Base-by-base conservation (phyloP, 2,888 invertebrate genomes). In the Apamea anceps region DNA sequence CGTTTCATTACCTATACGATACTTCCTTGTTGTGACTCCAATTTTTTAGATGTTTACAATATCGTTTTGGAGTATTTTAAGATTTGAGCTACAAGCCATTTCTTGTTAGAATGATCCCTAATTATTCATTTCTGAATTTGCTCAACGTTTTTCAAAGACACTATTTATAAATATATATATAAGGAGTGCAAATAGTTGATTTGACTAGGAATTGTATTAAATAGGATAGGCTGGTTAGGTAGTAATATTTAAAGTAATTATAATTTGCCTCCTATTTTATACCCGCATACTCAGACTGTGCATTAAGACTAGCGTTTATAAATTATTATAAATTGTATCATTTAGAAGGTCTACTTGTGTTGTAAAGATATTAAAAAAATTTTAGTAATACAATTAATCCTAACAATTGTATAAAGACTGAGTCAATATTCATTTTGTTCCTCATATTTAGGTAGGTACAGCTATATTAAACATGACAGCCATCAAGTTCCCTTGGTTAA, bases 71-170 rank as follows among this genome's bases (percentile, higher is more conserved):
- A 82, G 79, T 85, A 85, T 85, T 87, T 85, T 85, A 85, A 86
- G 82, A 88, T 88, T 88, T 86, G 85, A 81, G 86, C 84, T 87
- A 85, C 85, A 87, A 88, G 88, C 87, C 87, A 89, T 85, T 84
- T 80, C 81, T 85, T 85, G 73, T 85, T 84, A 90, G 76, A 84
- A 81, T 75, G 77, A 85, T 85, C 86, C 87, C 82, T 87, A 79
- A 85, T 81, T 73, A 84, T 88, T 90, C 87, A 86, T 91, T 91
- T 93, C 91, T 92, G 91, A 93, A 93, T 93, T 94, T 95, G 95
- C 95, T 95, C 95, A 95, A 95, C 90, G 90, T 92, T 91, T 87
- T 91, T 89, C 86, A 91, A 92, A 91, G 80, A 86, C 87, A 91
- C 88, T 90, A 89, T 90, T 84, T 90, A 90, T 87, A 87, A 87